Evolutionary conservation across 2,797 vertebrate genomes (phyloP), one percentile per base, ranked within the genome.

Genomic region (Agapornis canus): DNA sequence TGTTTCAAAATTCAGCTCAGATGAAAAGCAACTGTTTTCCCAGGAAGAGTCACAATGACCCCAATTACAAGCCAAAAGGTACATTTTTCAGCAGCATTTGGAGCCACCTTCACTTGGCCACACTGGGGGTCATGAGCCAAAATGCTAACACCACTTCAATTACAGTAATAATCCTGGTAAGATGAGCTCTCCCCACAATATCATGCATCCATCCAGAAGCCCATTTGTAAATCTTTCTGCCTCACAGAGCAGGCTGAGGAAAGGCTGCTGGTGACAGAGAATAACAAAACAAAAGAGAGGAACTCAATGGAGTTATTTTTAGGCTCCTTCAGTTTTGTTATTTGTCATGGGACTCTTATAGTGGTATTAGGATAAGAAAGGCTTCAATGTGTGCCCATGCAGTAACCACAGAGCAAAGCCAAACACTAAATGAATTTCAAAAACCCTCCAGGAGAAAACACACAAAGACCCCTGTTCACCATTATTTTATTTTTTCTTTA

Each of bases 111-210:
- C 68, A 35, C 60, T 11, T 13, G 39, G 61, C 48, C 65, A 17
- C 0, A 1, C 49, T 9, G 42, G 60, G 56, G 13, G 10, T 4
- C 29, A 10, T 2, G 27, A 48, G 14, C 35, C 16, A 10, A 39
- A 51, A 2, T 1, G 1, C 65, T 3, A 61, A 8, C 8, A 48
- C 20, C 47, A 3, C 31, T 66, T 9, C 37, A 1, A 0, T 2
- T 5, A 22, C 72, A 56, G 65, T 37, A 11, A 5, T 6, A 18
- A 15, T 4, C 35, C 80, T 0, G 2, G 32, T 3, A 11, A 60
- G 4, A 18, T 0, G 8, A 82, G 80, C 68, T 22, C 43, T 83
- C 18, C 73, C 64, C 52, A 13, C 51, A 12, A 8, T 0, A 31
- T 4, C 26, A 1, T 3, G 0, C 6, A 2, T 5, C 61, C 10